Conservation (phyloP, 2,797 vertebrate species). For the Diglossa cyanea region DNA sequence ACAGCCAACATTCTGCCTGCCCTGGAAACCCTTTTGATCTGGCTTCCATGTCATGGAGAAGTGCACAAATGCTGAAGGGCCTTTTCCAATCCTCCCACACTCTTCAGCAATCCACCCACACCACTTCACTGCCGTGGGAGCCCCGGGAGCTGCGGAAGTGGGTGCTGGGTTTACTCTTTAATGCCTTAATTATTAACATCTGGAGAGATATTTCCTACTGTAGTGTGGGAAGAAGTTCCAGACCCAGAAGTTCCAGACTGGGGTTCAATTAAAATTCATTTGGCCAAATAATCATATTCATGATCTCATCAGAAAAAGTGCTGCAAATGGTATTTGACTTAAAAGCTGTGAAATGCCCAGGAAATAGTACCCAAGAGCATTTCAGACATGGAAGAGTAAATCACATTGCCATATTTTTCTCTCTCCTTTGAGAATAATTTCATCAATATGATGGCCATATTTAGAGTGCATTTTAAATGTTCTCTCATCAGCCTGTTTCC, state of each 20-base stretch:
- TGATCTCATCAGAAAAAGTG: conserved; percentile 1
- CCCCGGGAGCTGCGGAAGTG: conserved; percentile 14
- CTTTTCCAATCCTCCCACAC: conserved; percentile 40
- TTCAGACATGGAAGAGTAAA: background rate
- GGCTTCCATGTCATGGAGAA: background rate
- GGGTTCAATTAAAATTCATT: conserved; percentile 10
- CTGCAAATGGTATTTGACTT: background rate
- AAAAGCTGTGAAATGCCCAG: background rate
- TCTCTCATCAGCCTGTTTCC: background rate
- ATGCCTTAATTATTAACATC: conserved; percentile 59
- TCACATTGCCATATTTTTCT: background rate
- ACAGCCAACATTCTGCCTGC: background rate
- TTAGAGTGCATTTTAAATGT: conserved; percentile 13
- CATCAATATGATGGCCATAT: background rate
- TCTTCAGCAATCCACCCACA: background rate
- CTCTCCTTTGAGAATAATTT: background rate
- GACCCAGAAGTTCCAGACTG: background rate
- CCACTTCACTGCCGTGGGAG: conserved; percentile 15
- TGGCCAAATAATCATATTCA: background rate
- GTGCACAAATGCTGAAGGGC: background rate
- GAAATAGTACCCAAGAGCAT: background rate
- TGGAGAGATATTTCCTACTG: background rate
- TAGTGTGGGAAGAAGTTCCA: conserved; percentile 48
- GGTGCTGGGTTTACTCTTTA: conserved; percentile 37
- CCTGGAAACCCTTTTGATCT: conserved; percentile 33